phyloP scores from a whole-genome alignment of 2,113 vertebrate species.

The Tonatia bakeri region DNA sequence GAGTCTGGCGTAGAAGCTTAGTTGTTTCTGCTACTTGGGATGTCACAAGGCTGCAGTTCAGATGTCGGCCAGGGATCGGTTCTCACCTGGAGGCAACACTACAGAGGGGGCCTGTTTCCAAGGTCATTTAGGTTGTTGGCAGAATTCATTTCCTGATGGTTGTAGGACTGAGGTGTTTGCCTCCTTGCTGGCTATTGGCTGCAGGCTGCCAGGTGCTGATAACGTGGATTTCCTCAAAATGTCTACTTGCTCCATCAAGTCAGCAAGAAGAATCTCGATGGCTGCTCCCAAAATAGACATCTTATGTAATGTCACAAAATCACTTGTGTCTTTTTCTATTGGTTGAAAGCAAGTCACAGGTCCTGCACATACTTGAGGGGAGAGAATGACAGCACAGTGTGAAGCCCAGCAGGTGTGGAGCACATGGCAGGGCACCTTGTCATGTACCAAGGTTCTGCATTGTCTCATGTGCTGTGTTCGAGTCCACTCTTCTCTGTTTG shows the following conservation, averaged over 20 bases:
- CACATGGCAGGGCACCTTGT: accelerated
- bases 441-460: neutral
- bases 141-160: neutral
- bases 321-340: neutral
- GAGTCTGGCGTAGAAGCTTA: neutral
- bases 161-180: neutral
- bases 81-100: neutral
- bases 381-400: neutral
- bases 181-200: neutral
- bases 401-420: neutral
- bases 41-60: neutral
- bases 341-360: neutral
- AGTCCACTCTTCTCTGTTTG: neutral
- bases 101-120: neutral
- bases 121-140: neutral
- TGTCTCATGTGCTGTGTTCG: neutral
- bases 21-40: neutral
- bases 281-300: neutral
- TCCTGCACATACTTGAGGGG: neutral
- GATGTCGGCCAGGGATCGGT: neutral
- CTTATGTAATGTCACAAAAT: neutral
- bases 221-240: neutral
- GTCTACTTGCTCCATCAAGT: neutral
- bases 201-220: neutral
- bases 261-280: neutral